Evolutionary conservation across 2,113 vertebrate genomes (phyloP), one percentile per base, ranked within the genome.

Genomic region (Trichomycterus rosablanca): DNA sequence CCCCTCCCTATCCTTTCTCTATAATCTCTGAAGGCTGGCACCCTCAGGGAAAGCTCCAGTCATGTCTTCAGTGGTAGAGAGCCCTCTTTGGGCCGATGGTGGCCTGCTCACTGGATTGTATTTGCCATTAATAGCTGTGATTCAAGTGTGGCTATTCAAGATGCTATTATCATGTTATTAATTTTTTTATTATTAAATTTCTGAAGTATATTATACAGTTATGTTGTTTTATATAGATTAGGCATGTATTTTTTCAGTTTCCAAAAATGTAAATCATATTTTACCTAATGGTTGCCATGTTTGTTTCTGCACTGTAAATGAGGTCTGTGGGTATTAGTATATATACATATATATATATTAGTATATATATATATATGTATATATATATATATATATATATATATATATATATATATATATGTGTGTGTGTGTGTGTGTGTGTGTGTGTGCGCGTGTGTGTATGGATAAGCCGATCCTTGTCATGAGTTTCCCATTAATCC

Each of bases 11-110:
- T 60, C 58, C 72, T 61, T 61, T 23, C 63, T 64, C 64, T 44
- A 30, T 50, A 63, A 68, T 78, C 65, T 71, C 8, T 70, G 49
- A 67, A 66, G 73, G 57, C 42, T 68, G 68, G 68, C 70, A 72
- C 66, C 34, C 66, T 56, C 53, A 46, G 73, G 73, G 77, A 70
- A 68, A 68, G 69, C 75, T 61, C 18, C 69, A 70, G 61, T 68
- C 71, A 67, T 75, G 79, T 84, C 78, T 67, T 74, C 59, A 43
- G 80, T 80, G 53, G 24, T 60, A 81, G 83, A 79, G 82, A 80
- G 80, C 78, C 84, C 81, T 82, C 80, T 85, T 77, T 83, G 79
- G 83, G 83, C 77, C 68, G 63, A 67, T 50, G 52, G 63, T 45
- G 59, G 42, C 39, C 51, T 45, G 7, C 50, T 45, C 40, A 48